phyloP scores from a whole-genome alignment of 1,140 invertebrate genomes.

The Solen grandis region DNA sequence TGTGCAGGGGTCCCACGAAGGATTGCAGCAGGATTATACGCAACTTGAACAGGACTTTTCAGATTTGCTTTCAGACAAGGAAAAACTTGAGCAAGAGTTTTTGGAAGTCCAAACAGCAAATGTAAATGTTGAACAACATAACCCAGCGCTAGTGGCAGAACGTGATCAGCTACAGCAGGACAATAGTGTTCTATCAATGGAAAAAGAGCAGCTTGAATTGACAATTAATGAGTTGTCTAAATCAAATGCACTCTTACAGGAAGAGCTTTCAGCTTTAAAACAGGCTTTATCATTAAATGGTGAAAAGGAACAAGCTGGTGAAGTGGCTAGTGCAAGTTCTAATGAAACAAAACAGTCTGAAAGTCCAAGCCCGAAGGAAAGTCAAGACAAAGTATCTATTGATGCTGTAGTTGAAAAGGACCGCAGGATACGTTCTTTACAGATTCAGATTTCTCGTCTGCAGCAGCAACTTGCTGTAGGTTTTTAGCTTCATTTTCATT shows the following conservation, averaged over 20 bases:
- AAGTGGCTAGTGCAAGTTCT: background rate
- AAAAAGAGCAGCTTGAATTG: conserved; percentile 71
- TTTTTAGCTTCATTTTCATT: conserved; percentile 49
- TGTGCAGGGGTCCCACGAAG: conserved; percentile 66
- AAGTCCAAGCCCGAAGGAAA: conserved; percentile 7
- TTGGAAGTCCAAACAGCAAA: conserved; percentile 65
- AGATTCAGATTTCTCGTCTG: conserved; percentile 67
- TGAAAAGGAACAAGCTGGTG: background rate
- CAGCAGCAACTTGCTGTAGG: conserved; percentile 71
- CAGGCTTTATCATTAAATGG: conserved; percentile 29
- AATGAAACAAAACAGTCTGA: too few relatives aligned
- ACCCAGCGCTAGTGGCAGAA: conserved; percentile 53
- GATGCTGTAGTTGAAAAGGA: conserved; percentile 61
- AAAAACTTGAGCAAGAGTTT: conserved; percentile 71
- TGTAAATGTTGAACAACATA: conserved; percentile 60
- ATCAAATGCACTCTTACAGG: conserved; percentile 69
- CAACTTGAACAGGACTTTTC: conserved; percentile 74
- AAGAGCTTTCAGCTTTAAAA: conserved; percentile 53
- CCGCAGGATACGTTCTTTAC: conserved; percentile 64
- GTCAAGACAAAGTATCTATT: conserved; percentile 28
- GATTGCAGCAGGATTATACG: conserved; percentile 70
- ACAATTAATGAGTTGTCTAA: conserved; percentile 68
- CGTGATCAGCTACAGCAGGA: conserved; percentile 63
- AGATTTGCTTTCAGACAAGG: conserved; percentile 72
- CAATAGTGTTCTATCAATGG: conserved; percentile 62